Evolutionary conservation across 2,888 invertebrate genomes (phyloP), one percentile per base, ranked within the genome.

Genomic region (Scrobipalpa atriplicella): DNA sequence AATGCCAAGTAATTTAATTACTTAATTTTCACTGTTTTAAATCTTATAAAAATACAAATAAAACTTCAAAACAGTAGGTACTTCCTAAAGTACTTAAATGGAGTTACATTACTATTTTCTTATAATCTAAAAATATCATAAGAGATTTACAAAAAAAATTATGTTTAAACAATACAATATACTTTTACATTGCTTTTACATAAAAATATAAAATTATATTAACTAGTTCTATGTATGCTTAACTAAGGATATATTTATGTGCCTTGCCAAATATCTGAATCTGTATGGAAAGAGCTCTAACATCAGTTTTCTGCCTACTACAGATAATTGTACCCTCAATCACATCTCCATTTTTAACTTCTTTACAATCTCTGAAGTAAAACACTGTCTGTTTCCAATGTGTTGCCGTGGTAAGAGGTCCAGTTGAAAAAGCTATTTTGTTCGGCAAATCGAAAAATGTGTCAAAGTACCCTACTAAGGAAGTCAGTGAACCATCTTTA

Each of bases 351-450:
- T 94, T 88, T 71, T 95, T 95, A 0, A 98, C 95, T 62, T 93
- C 84, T 61, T 96, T 93, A 41, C 96, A 95, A 72, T 96, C 94
- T 70, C 95, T 95, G 13, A 99, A 92, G 78, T 97, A 96, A 84
- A 98, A 98, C 0, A 98, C 94, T 0, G 98, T 98, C 85, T 99
- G 99, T 81, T 98, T 98, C 99, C 99, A 99, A 92, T 99, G 99
- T 0, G 99, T 99, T 21, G 95, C 92, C 0, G 94, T 93, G 0
- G 93, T 89, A 51, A 94, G 89, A 2, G 98, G 98, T 0, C 97
- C 95, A 0, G 98, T 98, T 64, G 96, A 95, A 76, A 98, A 95
- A 3, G 92, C 87, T 7, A 97, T 93, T 13, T 93, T 87, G 72
- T 94, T 93, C 1, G 94, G 94, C 66, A 96, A 86, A 78, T 96